Conservation (phyloP, 2,888 invertebrate species). For the Pyrgus malvae region DNA sequence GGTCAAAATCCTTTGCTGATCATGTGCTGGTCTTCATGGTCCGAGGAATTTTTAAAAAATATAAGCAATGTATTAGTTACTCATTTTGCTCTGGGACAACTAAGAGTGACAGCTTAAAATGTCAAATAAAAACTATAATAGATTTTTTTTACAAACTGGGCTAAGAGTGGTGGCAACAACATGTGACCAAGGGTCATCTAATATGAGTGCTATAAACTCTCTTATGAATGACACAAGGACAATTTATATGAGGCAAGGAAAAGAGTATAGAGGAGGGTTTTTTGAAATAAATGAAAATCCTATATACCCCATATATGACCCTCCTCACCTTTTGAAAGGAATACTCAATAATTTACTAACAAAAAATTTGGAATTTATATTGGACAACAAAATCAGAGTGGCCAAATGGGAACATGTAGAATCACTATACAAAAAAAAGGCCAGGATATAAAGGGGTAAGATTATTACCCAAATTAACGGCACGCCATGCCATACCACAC, state of each 20-base stretch:
- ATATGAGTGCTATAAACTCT: no score
- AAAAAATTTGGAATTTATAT: constrained; percentile 20
- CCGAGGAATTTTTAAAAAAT: constrained; percentile 24
- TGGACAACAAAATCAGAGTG: no score
- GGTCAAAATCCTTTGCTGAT: constrained; percentile 3
- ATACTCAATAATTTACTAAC: constrained; percentile 29
- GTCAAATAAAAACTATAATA: no score
- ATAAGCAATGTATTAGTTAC: constrained; percentile 4
- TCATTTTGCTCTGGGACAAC: no score
- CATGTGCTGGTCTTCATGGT: constrained; percentile 27
- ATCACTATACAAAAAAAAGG: constrained; percentile 17
- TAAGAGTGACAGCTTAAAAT: no score
- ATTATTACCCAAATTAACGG: constrained; percentile 25
- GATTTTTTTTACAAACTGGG: no score
- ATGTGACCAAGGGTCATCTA: no score
- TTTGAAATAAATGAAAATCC: neutral
- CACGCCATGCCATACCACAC: constrained; percentile 29
- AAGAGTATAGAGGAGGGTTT: no score
- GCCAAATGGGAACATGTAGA: no score
- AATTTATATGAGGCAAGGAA: no score
- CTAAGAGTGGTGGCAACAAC: no score
- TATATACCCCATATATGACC: neutral
- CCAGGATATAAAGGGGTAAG: constrained; percentile 28
- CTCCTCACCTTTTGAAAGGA: constrained; percentile 20
- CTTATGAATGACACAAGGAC: no score